Conservation (phyloP, 2,888 invertebrate genomes). For the Lamellibrachia satsuma region DNA sequence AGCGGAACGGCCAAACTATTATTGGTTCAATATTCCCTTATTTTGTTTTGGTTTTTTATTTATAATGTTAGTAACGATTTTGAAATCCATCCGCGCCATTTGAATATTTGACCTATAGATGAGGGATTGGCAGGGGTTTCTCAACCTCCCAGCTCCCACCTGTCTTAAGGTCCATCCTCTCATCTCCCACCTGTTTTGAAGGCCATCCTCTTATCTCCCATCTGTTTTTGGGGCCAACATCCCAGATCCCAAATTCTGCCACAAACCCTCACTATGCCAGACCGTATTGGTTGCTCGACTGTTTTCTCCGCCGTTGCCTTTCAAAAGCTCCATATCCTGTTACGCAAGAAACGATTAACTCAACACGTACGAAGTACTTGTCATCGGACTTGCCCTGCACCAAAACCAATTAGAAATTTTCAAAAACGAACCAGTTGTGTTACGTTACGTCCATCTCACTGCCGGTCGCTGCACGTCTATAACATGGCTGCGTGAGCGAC, state of each 20-base stretch:
- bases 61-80: background rate
- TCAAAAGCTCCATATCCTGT: background rate
- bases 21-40: background rate
- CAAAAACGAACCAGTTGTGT: background rate
- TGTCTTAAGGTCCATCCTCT: no score
- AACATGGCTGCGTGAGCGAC: background rate
- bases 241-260: background rate
- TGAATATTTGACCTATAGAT: no score
- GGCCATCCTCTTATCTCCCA: no score
- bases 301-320: background rate
- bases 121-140: no score
- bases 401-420: background rate
- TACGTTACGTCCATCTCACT: background rate
- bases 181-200: no score
- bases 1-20: background rate
- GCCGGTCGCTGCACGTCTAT: background rate
- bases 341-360: background rate
- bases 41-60: background rate
- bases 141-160: no score
- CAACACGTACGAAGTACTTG: background rate
- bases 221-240: no score
- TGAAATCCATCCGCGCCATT: no score
- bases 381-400: background rate
- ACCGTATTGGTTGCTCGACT: background rate
- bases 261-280: background rate